These are phyloP conservation scores for Eidolon helvum DNA, from an alignment of 2,113 vertebrate genomes.

Conservation along the genomic window DNA sequence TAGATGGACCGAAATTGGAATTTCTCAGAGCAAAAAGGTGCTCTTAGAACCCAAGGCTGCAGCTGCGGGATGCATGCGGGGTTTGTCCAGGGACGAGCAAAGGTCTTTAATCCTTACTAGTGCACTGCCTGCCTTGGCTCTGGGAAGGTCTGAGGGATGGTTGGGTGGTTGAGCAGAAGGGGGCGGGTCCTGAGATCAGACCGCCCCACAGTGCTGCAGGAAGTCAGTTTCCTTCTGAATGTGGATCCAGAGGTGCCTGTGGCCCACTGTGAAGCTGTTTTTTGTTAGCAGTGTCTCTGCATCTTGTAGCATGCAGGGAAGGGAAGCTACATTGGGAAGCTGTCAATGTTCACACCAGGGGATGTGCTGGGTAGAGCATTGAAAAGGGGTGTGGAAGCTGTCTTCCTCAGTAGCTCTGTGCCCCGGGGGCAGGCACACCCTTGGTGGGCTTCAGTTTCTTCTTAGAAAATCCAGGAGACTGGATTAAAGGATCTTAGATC, in stretches of 20 bases:
- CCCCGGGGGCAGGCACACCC: neutral
- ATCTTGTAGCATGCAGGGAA: neutral
- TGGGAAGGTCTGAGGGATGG: neutral
- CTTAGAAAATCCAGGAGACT: neutral
- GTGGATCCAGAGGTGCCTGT: neutral
- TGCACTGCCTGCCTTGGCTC: neutral
- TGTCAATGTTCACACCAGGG: neutral
- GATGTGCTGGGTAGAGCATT: neutral
- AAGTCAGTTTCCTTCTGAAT: neutral
- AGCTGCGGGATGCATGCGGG: neutral
- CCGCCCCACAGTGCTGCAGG: neutral
- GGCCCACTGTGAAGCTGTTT: neutral
- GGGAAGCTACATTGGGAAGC: neutral
- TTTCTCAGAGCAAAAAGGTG: neutral
- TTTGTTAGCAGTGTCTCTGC: neutral
- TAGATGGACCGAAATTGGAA: neutral
- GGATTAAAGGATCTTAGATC: neutral
- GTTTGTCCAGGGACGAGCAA: neutral
- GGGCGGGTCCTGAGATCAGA: neutral
- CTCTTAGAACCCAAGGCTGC: neutral
- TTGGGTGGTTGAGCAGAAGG: neutral
- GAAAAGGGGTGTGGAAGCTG: neutral
- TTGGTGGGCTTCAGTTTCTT: neutral
- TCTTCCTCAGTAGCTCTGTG: neutral
- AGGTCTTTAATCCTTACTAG: neutral